A percentile compares a stretch with the other conserved stretches of the same genome.
Conservation (phyloP, 2,888 invertebrate genomes). For the Phlogophora meticulosa region DNA sequence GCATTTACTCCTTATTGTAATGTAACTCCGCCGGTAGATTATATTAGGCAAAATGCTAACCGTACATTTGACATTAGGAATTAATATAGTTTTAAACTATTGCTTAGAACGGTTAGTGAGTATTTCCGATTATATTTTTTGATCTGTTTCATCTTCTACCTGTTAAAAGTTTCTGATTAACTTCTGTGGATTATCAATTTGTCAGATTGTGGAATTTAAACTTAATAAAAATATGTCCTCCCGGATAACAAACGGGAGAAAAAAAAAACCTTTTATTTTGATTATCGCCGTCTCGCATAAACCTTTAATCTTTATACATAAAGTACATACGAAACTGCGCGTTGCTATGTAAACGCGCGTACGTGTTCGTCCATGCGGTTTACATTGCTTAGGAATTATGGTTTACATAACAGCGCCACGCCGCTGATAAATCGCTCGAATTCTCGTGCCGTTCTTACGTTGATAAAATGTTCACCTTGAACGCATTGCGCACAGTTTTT, state of each 20-base stretch:
- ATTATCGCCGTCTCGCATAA: neutral
- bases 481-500: constrained; percentile 13
- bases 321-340: neutral
- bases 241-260: constrained; percentile 79
- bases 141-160: constrained; percentile 85
- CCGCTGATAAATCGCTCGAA: constrained; percentile 17
- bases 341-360: neutral
- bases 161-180: constrained; percentile 84
- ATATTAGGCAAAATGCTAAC: constrained; percentile 81
- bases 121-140: constrained; percentile 86
- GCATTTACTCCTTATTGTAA: constrained; percentile 82
- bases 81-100: constrained; percentile 79
- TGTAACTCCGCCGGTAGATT: constrained; percentile 81
- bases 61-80: constrained; percentile 82
- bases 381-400: constrained; percentile 2
- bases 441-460: constrained; percentile 10
- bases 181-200: constrained; percentile 87
- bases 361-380: constrained; percentile 6
- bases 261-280: constrained; percentile 72
- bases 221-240: constrained; percentile 86
- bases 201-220: constrained; percentile 89
- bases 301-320: neutral
- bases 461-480: constrained; percentile 33
- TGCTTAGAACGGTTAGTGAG: constrained; percentile 84
- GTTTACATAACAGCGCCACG: constrained; percentile 25